Evolutionary conservation across 2,113 vertebrate species (phyloP).

Genomic region (Loxodonta africana): DNA sequence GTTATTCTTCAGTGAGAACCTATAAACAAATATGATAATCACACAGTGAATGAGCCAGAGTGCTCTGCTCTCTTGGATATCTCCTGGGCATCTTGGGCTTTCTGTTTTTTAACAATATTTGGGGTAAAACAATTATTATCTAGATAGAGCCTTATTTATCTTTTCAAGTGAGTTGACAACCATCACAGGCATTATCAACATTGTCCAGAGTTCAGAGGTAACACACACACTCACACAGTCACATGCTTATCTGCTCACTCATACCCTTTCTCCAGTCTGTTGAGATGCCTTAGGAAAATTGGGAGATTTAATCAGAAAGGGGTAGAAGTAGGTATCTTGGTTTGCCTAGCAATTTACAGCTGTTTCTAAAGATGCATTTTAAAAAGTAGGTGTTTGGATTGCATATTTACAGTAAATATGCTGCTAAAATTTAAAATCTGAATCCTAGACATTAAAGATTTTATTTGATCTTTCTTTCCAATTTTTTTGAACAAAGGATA

Average conservation of each 20-base stretch:
- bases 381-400: constrained; percentile 9
- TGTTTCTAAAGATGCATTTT: background rate
- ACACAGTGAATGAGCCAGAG: background rate
- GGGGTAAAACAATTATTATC: constrained; percentile 51
- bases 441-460: constrained; percentile 14
- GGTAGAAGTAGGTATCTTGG: background rate
- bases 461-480: background rate
- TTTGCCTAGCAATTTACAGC: constrained; percentile 25
- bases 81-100: constrained; percentile 47
- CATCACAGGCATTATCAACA: background rate
- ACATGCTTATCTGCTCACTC: background rate
- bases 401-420: constrained; percentile 17
- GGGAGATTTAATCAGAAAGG: constrained; percentile 59
- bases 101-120: background rate
- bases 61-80: background rate
- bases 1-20: background rate
- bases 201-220: background rate
- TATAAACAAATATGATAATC: background rate
- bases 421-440: constrained; percentile 26
- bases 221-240: background rate
- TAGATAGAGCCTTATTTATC: constrained; percentile 29
- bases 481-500: background rate
- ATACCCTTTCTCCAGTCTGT: background rate
- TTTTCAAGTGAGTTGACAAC: constrained; percentile 68
- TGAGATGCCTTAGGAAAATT: constrained; percentile 62